These are phyloP conservation scores for Cryptoleucopteryx plumbea DNA, from an alignment of 2,113 vertebrate genomes.

Conservation along the genomic window DNA sequence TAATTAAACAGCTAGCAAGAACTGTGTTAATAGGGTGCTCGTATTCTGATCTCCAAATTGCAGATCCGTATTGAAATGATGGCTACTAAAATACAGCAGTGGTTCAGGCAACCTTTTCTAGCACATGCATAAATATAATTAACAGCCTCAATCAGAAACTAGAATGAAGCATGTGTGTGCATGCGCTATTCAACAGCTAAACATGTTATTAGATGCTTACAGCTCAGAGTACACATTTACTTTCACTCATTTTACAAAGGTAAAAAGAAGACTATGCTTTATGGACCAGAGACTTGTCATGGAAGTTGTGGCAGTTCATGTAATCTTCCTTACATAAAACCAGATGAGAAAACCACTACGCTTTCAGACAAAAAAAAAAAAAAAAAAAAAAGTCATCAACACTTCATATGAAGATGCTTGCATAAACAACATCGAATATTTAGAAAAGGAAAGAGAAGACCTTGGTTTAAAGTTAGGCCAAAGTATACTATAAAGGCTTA, in stretches of 20 bases:
- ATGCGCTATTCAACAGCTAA: neutral
- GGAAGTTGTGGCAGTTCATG: neutral
- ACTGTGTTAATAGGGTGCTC: neutral
- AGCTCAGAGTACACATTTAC: neutral
- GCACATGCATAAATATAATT: neutral
- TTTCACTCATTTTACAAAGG: neutral
- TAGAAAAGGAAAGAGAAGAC: neutral
- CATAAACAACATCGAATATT: neutral
- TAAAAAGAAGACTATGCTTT: neutral
- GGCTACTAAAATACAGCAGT: neutral
- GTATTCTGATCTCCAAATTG: neutral
- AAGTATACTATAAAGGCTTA: constrained; percentile 53
- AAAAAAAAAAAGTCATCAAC: neutral
- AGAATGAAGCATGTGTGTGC: neutral
- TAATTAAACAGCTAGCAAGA: neutral
- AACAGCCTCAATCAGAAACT: neutral
- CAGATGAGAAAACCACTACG: neutral
- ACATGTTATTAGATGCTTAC: neutral
- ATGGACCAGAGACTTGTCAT: neutral
- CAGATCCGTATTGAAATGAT: neutral
- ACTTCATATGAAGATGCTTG: neutral
- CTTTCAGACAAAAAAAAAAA: neutral
- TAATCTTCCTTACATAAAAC: neutral
- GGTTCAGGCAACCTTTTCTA: neutral
- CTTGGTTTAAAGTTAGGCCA: neutral